Conservation (phyloP, 2,888 invertebrate genomes). For the Lymantria monacha region DNA sequence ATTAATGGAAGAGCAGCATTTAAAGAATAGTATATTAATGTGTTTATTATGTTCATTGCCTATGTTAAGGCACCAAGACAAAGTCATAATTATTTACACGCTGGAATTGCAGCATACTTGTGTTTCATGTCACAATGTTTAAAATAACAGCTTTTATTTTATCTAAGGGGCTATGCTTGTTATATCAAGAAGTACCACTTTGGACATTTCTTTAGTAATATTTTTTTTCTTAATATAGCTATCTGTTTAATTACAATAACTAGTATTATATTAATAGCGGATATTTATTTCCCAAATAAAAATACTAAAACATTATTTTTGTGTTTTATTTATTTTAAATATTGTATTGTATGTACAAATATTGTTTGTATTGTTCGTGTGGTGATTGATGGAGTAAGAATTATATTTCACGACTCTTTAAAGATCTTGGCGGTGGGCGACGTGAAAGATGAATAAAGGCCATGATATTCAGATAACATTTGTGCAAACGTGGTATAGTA, state of each 20-base stretch:
- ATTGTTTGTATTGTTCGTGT: too few species aligned
- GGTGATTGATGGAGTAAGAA: too few species aligned
- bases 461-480: too few species aligned
- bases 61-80: neutral
- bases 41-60: neutral
- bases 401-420: too few species aligned
- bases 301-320: conserved; percentile 12
- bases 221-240: neutral
- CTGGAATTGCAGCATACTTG: neutral
- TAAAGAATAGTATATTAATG: neutral
- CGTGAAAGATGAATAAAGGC: too few species aligned
- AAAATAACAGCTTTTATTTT: neutral
- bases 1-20: conserved; percentile 1
- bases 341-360: too few species aligned
- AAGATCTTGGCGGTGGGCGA: too few species aligned
- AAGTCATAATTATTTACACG: neutral
- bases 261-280: conserved; percentile 17
- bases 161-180: neutral
- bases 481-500: too few species aligned
- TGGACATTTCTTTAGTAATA: neutral
- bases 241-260: conserved; percentile 1
- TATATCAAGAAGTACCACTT: too few species aligned
- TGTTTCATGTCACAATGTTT: neutral
- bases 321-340: neutral
- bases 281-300: conserved; percentile 31